These are phyloP conservation scores for Camponotus pennsylvanicus DNA, from an alignment of 1,140 invertebrate species.

Conservation along the genomic window DNA sequence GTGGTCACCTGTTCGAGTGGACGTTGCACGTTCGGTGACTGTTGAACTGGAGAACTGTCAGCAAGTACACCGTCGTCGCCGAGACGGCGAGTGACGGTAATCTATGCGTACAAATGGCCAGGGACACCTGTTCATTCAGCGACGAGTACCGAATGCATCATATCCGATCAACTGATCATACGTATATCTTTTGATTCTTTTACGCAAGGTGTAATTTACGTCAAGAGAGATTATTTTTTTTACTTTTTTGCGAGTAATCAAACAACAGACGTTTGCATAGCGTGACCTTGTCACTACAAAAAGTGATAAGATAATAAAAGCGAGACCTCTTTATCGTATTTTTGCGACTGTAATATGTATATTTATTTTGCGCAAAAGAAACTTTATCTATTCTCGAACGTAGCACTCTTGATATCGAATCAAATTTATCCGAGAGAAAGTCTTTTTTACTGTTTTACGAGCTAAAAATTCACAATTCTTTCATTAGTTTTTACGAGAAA, in stretches of 20 bases:
- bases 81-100: constrained; percentile 67
- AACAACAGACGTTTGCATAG: background rate
- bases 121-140: constrained; percentile 62
- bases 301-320: constrained; percentile 18
- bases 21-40: background rate
- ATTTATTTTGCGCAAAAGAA: background rate
- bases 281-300: background rate
- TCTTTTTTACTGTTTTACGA: too few species aligned
- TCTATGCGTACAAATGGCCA: constrained; percentile 69
- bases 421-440: background rate
- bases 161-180: constrained; percentile 15
- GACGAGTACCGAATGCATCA: background rate
- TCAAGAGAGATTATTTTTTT: background rate
- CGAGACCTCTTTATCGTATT: background rate
- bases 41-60: constrained; percentile 53
- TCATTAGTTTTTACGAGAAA: background rate
- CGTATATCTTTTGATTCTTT: background rate
- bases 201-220: background rate
- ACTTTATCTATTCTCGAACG: background rate
- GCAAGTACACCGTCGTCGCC: constrained; percentile 15
- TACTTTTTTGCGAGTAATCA: background rate
- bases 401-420: background rate
- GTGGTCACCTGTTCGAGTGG: constrained; percentile 67
- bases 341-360: background rate
- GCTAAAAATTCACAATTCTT: background rate